Percentiles rank a stretch among this genome's conserved stretches.
phyloP scores from a whole-genome alignment of 1,140 invertebrate genomes.

The Vanessa tameamea region DNA sequence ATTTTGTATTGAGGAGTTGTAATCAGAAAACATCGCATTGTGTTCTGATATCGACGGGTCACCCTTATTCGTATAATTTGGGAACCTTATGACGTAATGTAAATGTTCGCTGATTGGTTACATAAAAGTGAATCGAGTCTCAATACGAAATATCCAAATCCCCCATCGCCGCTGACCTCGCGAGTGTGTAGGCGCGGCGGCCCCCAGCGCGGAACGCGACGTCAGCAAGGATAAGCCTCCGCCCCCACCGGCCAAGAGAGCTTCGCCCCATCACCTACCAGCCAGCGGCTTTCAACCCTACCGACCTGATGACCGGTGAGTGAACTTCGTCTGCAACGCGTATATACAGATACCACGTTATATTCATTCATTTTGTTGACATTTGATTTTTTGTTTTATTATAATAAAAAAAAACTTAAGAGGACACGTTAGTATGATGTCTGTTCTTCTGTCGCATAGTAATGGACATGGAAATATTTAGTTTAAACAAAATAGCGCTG shows the following conservation, averaged over 20 bases:
- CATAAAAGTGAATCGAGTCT: background rate
- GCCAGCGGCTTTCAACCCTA: constrained; percentile 78
- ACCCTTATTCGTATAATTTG: too few relatives aligned
- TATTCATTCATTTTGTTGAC: too few relatives aligned
- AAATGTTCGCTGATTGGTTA: constrained; percentile 2
- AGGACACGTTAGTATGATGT: too few relatives aligned
- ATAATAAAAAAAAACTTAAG: too few relatives aligned
- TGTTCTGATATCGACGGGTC: too few relatives aligned
- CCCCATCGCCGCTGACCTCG: constrained; percentile 41
- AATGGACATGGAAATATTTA: too few relatives aligned
- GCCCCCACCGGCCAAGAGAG: constrained; percentile 61
- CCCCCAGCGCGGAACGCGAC: constrained; percentile 44
- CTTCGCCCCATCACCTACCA: constrained; percentile 70
- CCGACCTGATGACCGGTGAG: constrained; percentile 76
- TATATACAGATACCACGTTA: too few relatives aligned
- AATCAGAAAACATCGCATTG: too few relatives aligned
- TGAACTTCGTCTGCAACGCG: background rate
- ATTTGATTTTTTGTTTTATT: too few relatives aligned
- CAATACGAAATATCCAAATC: constrained; percentile 4
- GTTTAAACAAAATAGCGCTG: too few relatives aligned
- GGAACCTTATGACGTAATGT: too few relatives aligned
- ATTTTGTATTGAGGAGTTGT: background rate
- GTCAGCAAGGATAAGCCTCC: constrained; percentile 61
- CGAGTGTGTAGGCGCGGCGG: constrained; percentile 60
- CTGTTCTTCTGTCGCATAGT: too few relatives aligned